These are phyloP conservation scores for Ypsolopha scabrella DNA, from an alignment of 2,888 invertebrate species.

Conservation along the genomic window DNA sequence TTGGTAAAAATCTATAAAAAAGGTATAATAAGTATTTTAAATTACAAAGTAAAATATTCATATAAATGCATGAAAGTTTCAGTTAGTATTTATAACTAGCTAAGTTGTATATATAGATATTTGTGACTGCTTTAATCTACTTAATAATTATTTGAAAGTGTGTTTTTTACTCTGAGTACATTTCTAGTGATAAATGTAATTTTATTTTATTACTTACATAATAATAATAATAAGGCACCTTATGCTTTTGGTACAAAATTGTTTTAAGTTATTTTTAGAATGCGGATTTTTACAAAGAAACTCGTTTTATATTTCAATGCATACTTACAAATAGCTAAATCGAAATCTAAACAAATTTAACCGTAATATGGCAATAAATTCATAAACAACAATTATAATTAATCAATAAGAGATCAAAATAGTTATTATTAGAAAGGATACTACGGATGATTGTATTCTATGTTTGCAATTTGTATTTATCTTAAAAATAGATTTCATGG, in stretches of 20 bases:
- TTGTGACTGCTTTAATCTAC: slow-evolving; percentile 38
- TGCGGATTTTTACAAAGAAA: not conserved
- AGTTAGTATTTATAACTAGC: slow-evolving; percentile 15
- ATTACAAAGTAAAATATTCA: too few species aligned
- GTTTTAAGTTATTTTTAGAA: not conserved
- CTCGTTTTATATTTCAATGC: not conserved
- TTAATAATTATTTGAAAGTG: slow-evolving; percentile 5
- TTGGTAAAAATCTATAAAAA: too few species aligned
- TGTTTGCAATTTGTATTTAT: too few species aligned
- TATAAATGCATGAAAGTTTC: slow-evolving; percentile 20
- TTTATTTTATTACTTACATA: too few species aligned
- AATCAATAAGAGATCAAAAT: slow-evolving; percentile 59
- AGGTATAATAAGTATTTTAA: too few species aligned
- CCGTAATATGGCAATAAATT: slow-evolving; percentile 67
- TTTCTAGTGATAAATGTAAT: slow-evolving; percentile 8
- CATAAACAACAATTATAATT: slow-evolving; percentile 48
- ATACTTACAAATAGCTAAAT: slow-evolving; percentile 1
- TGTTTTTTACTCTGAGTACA: slow-evolving; percentile 5
- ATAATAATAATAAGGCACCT: slow-evolving; percentile 55
- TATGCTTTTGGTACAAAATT: slow-evolving; percentile 46
- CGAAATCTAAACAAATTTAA: slow-evolving; percentile 31
- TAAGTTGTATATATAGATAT: slow-evolving; percentile 16
- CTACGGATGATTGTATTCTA: not conserved
- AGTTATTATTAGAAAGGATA: not conserved
- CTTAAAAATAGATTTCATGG: too few species aligned